A percentile compares a stretch with the other conserved stretches of the same genome.
Evolutionary conservation across 2,797 vertebrate species (phyloP).

Genomic region (Xenops minutus): DNA sequence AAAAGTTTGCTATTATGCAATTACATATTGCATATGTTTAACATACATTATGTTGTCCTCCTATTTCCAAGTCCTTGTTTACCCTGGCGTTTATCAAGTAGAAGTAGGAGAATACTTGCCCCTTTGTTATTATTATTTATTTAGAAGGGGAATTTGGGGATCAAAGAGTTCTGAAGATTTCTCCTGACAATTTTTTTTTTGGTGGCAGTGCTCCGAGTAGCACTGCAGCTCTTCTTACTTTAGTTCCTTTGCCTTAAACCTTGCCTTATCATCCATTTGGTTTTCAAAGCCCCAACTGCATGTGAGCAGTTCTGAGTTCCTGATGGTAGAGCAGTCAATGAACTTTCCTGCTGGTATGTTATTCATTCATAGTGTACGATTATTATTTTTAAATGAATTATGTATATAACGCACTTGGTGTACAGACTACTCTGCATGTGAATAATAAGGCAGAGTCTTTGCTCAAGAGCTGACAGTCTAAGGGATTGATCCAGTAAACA

Average conservation of each 20-base stretch:
- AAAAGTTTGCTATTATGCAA: neutral
- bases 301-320: neutral
- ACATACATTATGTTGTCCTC: neutral
- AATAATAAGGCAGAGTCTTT: slow-evolving; percentile 38
- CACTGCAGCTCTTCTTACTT: neutral
- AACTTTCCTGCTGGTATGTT: slow-evolving; percentile 38
- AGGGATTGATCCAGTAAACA: slow-evolving; percentile 44
- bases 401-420: slow-evolving; percentile 10
- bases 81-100: neutral
- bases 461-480: slow-evolving; percentile 22
- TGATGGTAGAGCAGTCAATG: slow-evolving; percentile 1
- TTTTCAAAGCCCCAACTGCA: neutral
- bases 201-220: neutral
- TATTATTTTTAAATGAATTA: slow-evolving; percentile 60
- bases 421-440: slow-evolving; percentile 15
- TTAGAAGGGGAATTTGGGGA: neutral
- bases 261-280: neutral
- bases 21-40: neutral
- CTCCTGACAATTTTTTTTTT: neutral
- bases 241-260: neutral
- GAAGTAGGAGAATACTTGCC: neutral
- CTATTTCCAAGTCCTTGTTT: neutral
- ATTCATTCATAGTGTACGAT: slow-evolving; percentile 29
- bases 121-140: neutral
- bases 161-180: neutral